Base-by-base conservation (phyloP, 2,888 invertebrate species). In the Synergus umbraculus region DNA sequence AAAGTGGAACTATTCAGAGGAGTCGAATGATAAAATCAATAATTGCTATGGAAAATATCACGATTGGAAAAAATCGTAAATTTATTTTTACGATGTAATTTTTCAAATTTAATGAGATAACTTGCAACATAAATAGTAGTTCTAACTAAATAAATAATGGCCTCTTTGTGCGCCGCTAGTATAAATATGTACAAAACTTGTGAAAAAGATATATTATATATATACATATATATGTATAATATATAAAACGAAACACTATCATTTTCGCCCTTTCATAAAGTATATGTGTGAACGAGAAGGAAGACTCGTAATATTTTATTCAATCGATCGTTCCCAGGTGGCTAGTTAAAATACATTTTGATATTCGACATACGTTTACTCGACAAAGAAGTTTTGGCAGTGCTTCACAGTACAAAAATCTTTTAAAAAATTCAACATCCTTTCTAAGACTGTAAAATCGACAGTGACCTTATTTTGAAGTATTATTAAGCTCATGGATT, bases 71-170 rank as follows among this genome's bases (percentile, higher is more conserved):
- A 63, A 29, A 63, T 29, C 29, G 29, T 63, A 29, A 63, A 29
- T 63, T 63, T 22, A 63, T 13, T 12, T 63, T 63, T 63, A 29
- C 22, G 69, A 73, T 15, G 4, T 66, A 15, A 65, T 65, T 65
- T 66, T 43, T 41, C 65, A 15, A 29, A 22, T 63, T 63, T 22
- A 63, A 1, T 43, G 43, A 66, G 43, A 66, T 12, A 18, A 43
- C 29, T 54, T 73, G 37, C 54, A 79, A 76, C 79, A 89, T 88
- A 88, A 89, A 89, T 89, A 89, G 85, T 86, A 84, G 78, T 76
- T 82, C 86, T 88, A 88, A 83, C 84, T 88, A 87, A 87, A 89
- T 89, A 89, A 89, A 89, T 89, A 89, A 87, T 82, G 81, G 79
- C 78, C 79, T 78, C 77, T 80, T 77, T 54, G 67, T 83, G 79